phyloP scores from a whole-genome alignment of 2,113 vertebrate species.

The Xenus cinereus region DNA sequence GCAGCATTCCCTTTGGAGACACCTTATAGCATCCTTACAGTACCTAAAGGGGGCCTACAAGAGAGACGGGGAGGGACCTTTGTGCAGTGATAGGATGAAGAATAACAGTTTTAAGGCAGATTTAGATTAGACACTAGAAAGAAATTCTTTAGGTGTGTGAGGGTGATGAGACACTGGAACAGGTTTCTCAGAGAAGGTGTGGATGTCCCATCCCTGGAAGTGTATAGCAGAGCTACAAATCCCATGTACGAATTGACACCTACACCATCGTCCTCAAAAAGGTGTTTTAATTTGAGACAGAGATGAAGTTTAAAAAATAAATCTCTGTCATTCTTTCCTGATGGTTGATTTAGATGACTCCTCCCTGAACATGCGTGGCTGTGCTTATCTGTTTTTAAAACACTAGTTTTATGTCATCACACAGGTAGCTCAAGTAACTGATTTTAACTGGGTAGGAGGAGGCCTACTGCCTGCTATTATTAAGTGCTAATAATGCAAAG shows the following conservation, averaged over 20 bases:
- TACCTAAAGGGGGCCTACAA: not conserved
- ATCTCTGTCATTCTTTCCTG: not conserved
- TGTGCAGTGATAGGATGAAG: not conserved
- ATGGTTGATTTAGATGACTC: not conserved
- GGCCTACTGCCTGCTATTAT: too few species aligned
- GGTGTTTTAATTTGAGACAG: not conserved
- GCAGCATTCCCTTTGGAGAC: not conserved
- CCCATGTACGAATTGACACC: not conserved
- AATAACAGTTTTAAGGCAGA: not conserved
- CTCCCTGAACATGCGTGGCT: not conserved
- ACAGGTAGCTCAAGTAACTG: not conserved
- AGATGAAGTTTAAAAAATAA: not conserved
- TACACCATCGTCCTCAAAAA: not conserved
- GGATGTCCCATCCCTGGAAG: not conserved
- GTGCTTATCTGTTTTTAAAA: not conserved
- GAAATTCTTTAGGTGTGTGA: not conserved
- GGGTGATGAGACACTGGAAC: not conserved
- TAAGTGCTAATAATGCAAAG: not conserved
- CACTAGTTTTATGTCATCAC: not conserved
- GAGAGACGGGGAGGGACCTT: not conserved
- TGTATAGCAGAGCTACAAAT: not conserved
- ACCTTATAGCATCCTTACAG: not conserved
- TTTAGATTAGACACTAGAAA: not conserved
- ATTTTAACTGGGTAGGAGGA: not conserved
- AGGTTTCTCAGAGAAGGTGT: not conserved